These are phyloP conservation scores for Syngnathus scovelli DNA, from an alignment of 2,113 vertebrate genomes.

Conservation along the genomic window DNA sequence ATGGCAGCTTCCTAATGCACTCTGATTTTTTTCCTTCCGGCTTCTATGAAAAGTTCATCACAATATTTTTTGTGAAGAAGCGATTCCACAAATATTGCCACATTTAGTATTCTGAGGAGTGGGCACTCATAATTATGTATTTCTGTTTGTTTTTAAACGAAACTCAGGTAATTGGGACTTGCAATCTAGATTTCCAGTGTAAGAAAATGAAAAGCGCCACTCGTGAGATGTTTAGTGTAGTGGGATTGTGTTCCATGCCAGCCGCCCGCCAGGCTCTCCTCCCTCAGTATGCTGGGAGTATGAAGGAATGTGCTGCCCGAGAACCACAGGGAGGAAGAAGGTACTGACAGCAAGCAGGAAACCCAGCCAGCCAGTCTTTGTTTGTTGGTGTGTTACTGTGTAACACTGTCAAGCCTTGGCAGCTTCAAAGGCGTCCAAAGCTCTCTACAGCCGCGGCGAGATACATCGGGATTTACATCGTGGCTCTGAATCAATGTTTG, in stretches of 20 bases:
- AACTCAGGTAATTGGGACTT: not conserved
- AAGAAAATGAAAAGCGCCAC: slow-evolving; percentile 23
- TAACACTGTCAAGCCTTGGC: slow-evolving; percentile 19
- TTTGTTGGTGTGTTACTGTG: slow-evolving; percentile 56
- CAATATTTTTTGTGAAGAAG: not conserved
- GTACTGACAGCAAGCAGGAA: slow-evolving; percentile 50
- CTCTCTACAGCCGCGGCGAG: slow-evolving; percentile 25
- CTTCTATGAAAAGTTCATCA: not conserved
- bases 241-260: slow-evolving; percentile 58
- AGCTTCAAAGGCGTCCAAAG: slow-evolving; percentile 38
- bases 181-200: slow-evolving; percentile 13
- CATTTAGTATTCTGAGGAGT: not conserved
- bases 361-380: slow-evolving; percentile 47
- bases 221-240: slow-evolving; percentile 53
- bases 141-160: not conserved
- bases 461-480: slow-evolving; percentile 45
- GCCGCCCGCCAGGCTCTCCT: slow-evolving; percentile 49
- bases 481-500: slow-evolving; percentile 66
- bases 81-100: not conserved
- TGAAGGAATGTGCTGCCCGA: slow-evolving; percentile 57
- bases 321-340: slow-evolving; percentile 55
- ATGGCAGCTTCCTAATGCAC: not conserved
- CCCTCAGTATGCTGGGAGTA: slow-evolving; percentile 34
- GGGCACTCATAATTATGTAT: not conserved
- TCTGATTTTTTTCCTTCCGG: not conserved